Percentiles rank a stretch among this genome's conserved stretches.
These are phyloP conservation scores for Apamea sordens DNA, from an alignment of 2,888 invertebrate species.

Conservation along the genomic window DNA sequence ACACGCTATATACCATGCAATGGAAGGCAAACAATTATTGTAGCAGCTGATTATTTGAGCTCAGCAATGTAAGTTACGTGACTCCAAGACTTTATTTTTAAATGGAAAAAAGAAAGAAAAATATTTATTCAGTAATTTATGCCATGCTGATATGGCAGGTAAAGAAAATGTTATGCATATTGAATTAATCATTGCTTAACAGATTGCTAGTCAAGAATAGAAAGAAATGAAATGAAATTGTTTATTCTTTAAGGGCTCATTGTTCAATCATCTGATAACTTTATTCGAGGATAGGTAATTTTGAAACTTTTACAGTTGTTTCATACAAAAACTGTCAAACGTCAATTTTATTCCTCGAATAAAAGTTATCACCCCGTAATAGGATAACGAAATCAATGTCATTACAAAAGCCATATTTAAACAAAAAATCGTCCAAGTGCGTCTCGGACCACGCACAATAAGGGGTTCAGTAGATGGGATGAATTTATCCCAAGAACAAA, in stretches of 20 bases:
- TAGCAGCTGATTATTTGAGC: slow-evolving; percentile 51
- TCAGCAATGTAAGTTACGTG: slow-evolving; percentile 58
- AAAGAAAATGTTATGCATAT: slow-evolving; percentile 25
- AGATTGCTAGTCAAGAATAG: slow-evolving; percentile 12
- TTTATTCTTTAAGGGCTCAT: neutral
- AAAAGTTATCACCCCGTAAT: no score
- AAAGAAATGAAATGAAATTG: slow-evolving; percentile 4
- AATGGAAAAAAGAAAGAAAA: slow-evolving; percentile 33
- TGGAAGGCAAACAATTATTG: slow-evolving; percentile 65
- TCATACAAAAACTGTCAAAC: no score
- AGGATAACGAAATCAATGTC: no score
- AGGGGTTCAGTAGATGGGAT: no score
- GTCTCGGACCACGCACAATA: no score
- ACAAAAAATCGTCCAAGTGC: no score
- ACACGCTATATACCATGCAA: slow-evolving; percentile 57
- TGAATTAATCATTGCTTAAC: slow-evolving; percentile 32
- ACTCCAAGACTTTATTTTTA: slow-evolving; percentile 51
- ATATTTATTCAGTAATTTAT: slow-evolving; percentile 53
- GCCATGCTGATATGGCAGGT: slow-evolving; percentile 23
- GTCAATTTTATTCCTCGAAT: no score
- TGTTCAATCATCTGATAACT: no score
- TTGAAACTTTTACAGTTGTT: no score
- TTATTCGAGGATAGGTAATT: no score
- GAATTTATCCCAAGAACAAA: no score
- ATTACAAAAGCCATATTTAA: no score